Evolutionary conservation across 2,888 invertebrate genomes (phyloP).

Genomic region (Plagodis pulveraria): DNA sequence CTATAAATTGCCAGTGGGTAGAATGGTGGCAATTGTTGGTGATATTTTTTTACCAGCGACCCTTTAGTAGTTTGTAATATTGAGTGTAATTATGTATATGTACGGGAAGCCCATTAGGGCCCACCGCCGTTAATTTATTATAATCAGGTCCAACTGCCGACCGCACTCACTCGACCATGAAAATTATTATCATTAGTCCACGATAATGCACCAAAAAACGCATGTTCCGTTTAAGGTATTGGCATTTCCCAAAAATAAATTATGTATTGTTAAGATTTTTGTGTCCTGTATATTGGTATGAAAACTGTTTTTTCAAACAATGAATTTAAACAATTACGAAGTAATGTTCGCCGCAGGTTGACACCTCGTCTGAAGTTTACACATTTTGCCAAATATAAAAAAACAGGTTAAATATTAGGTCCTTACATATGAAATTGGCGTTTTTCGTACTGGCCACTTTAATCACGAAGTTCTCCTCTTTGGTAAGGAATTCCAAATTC

Average conservation of each 20-base stretch:
- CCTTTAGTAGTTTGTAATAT: constrained; percentile 70
- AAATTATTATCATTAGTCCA: constrained; percentile 77
- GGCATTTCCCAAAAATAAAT: constrained; percentile 20
- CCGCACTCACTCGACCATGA: constrained; percentile 72
- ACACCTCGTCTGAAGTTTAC: too few species aligned
- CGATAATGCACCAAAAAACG: constrained; percentile 54
- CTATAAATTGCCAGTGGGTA: constrained; percentile 38
- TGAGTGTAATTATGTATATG: constrained; percentile 71
- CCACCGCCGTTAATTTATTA: constrained; percentile 77
- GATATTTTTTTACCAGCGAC: constrained; percentile 57
- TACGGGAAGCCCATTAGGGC: constrained; percentile 71
- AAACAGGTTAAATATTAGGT: too few species aligned
- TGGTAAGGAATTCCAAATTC: too few species aligned
- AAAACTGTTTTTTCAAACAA: too few species aligned
- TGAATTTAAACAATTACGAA: too few species aligned
- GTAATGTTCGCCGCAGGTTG: too few species aligned
- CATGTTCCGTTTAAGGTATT: constrained; percentile 30
- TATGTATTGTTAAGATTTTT: constrained; percentile 10
- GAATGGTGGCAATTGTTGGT: neutral
- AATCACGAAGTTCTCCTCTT: too few species aligned
- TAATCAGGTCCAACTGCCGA: constrained; percentile 80
- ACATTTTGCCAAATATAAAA: too few species aligned
- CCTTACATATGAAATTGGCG: too few species aligned
- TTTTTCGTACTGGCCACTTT: too few species aligned
- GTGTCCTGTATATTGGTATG: constrained; percentile 3